These are phyloP conservation scores for Mystacides longicornis DNA, from an alignment of 2,888 invertebrate genomes.

Conservation along the genomic window DNA sequence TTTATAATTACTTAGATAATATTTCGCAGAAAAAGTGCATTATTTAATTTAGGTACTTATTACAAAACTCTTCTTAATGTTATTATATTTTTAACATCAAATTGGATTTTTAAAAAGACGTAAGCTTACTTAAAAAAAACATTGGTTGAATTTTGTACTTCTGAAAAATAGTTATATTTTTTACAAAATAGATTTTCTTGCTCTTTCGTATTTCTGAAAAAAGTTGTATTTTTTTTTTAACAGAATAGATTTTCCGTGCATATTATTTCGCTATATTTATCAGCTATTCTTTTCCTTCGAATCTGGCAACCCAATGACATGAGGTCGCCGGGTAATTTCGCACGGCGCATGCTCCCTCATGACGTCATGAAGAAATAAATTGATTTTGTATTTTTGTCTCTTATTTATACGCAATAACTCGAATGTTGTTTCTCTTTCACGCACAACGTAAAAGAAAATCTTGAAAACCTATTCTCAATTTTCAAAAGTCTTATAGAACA, in stretches of 20 bases:
- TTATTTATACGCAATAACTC: conserved; percentile 21
- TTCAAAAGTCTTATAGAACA: background rate
- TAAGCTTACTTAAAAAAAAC: too few species aligned
- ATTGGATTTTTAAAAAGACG: too few species aligned
- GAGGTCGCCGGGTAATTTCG: conserved; percentile 35
- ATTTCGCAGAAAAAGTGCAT: too few species aligned
- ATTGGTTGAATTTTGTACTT: too few species aligned
- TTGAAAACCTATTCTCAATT: background rate
- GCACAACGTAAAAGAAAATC: background rate
- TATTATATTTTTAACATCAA: background rate
- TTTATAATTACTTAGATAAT: too few species aligned
- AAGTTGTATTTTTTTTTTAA: too few species aligned
- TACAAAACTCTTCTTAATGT: background rate
- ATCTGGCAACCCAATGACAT: conserved; percentile 35
- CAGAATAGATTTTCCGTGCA: too few species aligned
- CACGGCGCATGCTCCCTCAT: conserved; percentile 42
- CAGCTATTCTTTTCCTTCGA: conserved; percentile 4
- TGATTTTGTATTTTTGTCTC: conserved; percentile 36
- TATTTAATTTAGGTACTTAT: background rate
- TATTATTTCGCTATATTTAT: too few species aligned
- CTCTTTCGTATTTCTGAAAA: too few species aligned
- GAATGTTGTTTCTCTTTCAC: conserved; percentile 11
- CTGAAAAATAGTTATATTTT: too few species aligned
- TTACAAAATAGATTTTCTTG: too few species aligned
- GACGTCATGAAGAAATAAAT: conserved; percentile 52